Base-by-base conservation (phyloP, 37 sponge, comb jelly and placozoan genomes). In the Halichondria panicea region DNA sequence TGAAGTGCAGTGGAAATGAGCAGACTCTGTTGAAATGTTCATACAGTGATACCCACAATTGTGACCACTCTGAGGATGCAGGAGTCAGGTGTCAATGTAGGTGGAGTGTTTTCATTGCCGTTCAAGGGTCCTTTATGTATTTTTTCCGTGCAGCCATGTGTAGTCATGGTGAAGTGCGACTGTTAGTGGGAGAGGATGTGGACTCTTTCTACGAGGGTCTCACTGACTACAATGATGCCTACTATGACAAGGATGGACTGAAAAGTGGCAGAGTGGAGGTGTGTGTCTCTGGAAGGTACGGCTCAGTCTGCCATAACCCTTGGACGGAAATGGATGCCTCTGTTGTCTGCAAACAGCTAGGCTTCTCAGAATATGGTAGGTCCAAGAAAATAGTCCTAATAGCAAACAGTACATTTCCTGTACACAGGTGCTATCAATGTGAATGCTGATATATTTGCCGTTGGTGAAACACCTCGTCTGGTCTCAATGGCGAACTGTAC, bases 251-350 rank as follows among this genome's bases (percentile, higher is more conserved):
- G 21, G 66, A 81, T 45, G 74, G 58, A 55, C 74, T 81, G 41
- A 50, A 41, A 24, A 48, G 53, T 0, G 81, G 81, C 9, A 71
- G 81, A 53, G 81, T 81, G 42, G 81, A 81, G 43, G 66, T 81
- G 42, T 81, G 81, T 52, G 21, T 72, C 5, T 54, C 55, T 41
- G 81, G 81, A 32, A 72, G 65, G 11, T 81, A 72, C 65, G 81
- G 81, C 35, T 54, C 81, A 3, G 55, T 81, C 63, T 81, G 81
- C 42, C 31, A 63, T 62, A 36, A 72, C 34, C 38, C 32, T 13
- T 81, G 81, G 81, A 74, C 54, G 41, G 25, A 81, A 28, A 28
- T 12, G 42, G 81, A 81, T 64, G 81, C 81, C 25, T 54, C 81
- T 52, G 73, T 81, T 11, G 81, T 81, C 30, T 81, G 81, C 50